Percentiles rank a stretch among this genome's conserved stretches.
Evolutionary conservation across 2,888 invertebrate genomes (phyloP).

Genomic region (Lacanobia oleracea): DNA sequence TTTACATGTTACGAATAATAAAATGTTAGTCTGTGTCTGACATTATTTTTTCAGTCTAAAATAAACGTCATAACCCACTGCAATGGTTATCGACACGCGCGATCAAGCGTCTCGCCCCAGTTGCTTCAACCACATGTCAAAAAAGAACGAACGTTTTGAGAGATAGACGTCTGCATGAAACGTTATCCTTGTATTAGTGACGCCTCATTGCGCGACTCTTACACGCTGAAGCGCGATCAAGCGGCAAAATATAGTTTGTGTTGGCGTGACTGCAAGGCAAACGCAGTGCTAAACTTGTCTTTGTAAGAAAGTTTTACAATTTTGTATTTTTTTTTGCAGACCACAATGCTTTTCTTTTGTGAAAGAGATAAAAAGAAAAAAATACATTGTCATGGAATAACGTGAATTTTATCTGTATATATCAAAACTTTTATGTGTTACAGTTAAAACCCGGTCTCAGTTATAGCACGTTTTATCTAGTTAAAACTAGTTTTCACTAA

Average conservation of each 20-base stretch:
- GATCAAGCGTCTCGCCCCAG: constrained; percentile 30
- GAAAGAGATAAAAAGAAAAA: background rate
- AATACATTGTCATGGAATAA: background rate
- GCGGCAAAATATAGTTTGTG: constrained; percentile 55
- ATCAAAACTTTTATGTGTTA: too few relatives aligned
- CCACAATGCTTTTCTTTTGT: background rate
- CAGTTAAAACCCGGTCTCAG: too few relatives aligned
- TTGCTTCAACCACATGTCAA: constrained; percentile 35
- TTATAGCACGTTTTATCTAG: too few relatives aligned
- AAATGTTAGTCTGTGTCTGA: background rate
- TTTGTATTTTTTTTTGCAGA: constrained; percentile 13
- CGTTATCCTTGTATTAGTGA: constrained; percentile 60
- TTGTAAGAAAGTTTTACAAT: constrained; percentile 6
- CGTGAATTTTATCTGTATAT: background rate
- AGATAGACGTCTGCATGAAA: constrained; percentile 61
- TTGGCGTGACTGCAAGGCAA: constrained; percentile 29
- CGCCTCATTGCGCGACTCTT: constrained; percentile 53
- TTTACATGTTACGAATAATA: background rate
- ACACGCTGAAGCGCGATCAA: constrained; percentile 41
- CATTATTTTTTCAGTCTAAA: background rate
- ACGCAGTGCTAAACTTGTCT: constrained; percentile 21
- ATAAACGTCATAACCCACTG: constrained; percentile 28
- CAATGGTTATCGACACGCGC: constrained; percentile 22
- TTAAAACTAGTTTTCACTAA: too few relatives aligned
- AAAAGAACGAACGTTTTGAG: constrained; percentile 34